A percentile compares a stretch with the other conserved stretches of the same genome.
phyloP scores from a whole-genome alignment of 2,113 vertebrate genomes.

The Sphyrna mokarran region DNA sequence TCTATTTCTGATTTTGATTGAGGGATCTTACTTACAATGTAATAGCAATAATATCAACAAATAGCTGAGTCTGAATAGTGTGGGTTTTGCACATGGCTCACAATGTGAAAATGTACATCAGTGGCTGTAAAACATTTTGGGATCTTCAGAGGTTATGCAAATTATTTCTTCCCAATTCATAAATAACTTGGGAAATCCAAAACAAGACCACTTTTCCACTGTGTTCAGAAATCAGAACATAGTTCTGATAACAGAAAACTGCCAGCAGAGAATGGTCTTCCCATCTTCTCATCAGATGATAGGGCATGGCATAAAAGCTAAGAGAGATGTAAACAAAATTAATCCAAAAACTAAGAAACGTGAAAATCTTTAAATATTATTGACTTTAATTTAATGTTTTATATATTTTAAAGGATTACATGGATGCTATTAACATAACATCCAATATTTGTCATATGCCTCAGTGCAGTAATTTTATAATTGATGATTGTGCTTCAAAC shows the following conservation, averaged over 20 bases:
- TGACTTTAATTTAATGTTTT: neutral
- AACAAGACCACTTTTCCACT: neutral
- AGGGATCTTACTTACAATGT: neutral
- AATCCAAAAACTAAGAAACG: neutral
- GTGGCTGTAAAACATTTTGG: neutral
- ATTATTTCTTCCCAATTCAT: neutral
- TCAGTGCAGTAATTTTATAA: neutral
- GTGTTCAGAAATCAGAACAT: neutral
- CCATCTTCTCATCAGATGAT: neutral
- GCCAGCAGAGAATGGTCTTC: neutral
- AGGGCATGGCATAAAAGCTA: neutral
- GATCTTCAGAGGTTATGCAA: neutral
- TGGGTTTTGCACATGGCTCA: neutral
- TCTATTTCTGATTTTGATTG: neutral
- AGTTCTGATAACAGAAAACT: neutral
- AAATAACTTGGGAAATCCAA: neutral
- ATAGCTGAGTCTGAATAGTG: neutral
- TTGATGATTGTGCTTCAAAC: neutral
- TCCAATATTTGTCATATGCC: neutral
- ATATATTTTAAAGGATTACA: neutral
- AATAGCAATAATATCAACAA: neutral
- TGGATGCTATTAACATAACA: neutral
- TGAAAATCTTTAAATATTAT: neutral
- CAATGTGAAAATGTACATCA: neutral
- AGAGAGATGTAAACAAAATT: neutral